phyloP scores from a whole-genome alignment of 2,888 invertebrate species.

The Lasioglossum zephyrum region DNA sequence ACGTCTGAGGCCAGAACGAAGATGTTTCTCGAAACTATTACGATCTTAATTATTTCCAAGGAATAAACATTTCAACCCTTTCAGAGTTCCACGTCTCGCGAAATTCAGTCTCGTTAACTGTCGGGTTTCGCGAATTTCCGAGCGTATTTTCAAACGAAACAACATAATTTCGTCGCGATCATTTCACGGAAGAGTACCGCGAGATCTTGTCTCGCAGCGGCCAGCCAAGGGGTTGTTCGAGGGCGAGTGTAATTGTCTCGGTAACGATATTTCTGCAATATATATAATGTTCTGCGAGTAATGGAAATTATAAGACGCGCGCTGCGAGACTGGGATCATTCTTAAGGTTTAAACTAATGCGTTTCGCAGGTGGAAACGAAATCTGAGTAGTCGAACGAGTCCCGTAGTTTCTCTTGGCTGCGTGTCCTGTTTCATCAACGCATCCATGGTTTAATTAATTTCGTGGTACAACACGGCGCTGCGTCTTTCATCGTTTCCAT shows the following conservation, averaged over 20 bases:
- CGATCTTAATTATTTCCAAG: not conserved
- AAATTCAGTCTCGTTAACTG: not conserved
- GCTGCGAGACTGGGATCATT: conserved; percentile 1
- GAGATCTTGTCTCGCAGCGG: not conserved
- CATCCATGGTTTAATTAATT: conserved; percentile 46
- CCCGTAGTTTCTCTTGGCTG: not conserved
- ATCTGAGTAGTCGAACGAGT: conserved; percentile 24
- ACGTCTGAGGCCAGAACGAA: not conserved
- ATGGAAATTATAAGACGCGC: conserved; percentile 22
- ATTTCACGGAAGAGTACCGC: not conserved
- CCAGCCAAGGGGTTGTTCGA: conserved; percentile 5
- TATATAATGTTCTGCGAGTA: conserved; percentile 1
- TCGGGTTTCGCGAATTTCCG: not conserved
- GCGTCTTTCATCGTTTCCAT: not conserved
- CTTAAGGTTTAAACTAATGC: conserved; percentile 13
- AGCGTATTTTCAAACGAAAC: not conserved
- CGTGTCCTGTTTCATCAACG: conserved; percentile 7
- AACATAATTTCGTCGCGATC: not conserved
- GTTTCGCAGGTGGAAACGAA: not conserved
- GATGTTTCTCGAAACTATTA: not conserved
- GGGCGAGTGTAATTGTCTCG: conserved; percentile 8
- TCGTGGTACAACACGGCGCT: not conserved
- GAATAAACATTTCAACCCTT: not conserved
- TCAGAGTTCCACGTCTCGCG: not conserved
- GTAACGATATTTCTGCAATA: conserved; percentile 13